Base-by-base conservation (phyloP, 2,888 invertebrate genomes). In the Branchipolynoe longqiensis region DNA sequence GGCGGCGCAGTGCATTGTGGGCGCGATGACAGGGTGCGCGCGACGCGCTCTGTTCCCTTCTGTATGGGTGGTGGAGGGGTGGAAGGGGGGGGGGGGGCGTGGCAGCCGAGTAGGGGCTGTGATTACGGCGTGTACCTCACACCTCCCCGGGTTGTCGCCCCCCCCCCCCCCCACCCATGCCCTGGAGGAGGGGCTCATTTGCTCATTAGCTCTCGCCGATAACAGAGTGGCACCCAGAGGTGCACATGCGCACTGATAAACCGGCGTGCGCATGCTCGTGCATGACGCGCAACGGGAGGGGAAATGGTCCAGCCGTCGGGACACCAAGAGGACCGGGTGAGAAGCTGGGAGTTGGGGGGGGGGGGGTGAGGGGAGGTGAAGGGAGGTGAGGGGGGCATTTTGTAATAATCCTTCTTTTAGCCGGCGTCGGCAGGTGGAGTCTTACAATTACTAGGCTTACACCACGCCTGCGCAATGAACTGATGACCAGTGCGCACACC, bases 81-180 rank as follows among this genome's bases (percentile, higher is more conserved):
- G 56, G n/a, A n/a, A n/a, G n/a, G n/a, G n/a, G n/a, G n/a, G 56
- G 25, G 56, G 56, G 18, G 25, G n/a, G 25, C 22, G 56, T 22
- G 56, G 56, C 3, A 14, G n/a, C 56, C 56, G n/a, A 56, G 48
- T 1, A 22, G 12, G 18, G 25, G 38, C 69, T 69, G 69, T 69
- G 69, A 69, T 69, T 69, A 62, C 18, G 69, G 36, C 38, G 33
- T 69, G 69, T 69, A 69, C 69, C 69, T 69, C 25, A 38, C 69
- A 69, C 33, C 69, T 36, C n/a, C 18, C n/a, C n/a, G n/a, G n/a
- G n/a, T n/a, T n/a, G n/a, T n/a, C n/a, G n/a, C n/a, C n/a, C n/a
- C n/a, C n/a, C n/a, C n/a, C n/a, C n/a, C n/a, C n/a, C n/a, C n/a
- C n/a, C n/a, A n/a, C n/a, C n/a, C n/a, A n/a, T n/a, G n/a, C n/a